Base-by-base conservation (phyloP, 1,140 invertebrate species). In the Drosophila rhopaloa region DNA sequence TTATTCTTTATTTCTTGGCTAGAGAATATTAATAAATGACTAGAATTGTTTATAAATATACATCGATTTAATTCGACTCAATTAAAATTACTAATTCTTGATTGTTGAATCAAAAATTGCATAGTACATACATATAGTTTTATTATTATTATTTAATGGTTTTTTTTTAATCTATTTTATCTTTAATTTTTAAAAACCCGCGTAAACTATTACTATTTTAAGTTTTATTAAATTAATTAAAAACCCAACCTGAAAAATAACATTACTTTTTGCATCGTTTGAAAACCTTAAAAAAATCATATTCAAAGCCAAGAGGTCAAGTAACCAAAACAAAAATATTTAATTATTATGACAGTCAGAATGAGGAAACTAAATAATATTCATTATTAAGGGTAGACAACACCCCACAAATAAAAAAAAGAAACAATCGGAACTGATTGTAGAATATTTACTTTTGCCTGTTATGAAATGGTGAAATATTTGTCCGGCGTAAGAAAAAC, bases 341-440 rank as follows among this genome's bases (percentile, higher is more conserved):
- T 53, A 65, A 67, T 65, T 75, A 81, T 86, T 85, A 81, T 85
- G 75, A 79, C 78, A 75, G 66, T 68, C 61, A 63, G 61, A 71
- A 56, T 37, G 24, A 29, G 44, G 66, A 58, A 67, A 71, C 59
- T 3, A n/a, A 63, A 63, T 14, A 16, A 10, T 29, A 37, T 60
- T 60, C 59, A 63, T 27, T 16, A 14, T 53, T 41, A 82, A 79
- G 14, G 68, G 41, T 35, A 8, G 59, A 53, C 59, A 51, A 43
- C 48, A 62, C 38, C 40, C 29, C 16, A n/a, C n/a, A 16, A 63
- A 66, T 40, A 59, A 54, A 67, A 58, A 13, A 40, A 16, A n/a
- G n/a, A 60, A 37, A 70, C 56, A 79, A 79, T 53, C 47, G 51
- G 74, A 37, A 57, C 59, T 75, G 74, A 78, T 67, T 85, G 72